Conservation (phyloP, 2,797 vertebrate species). For the Macropus fuliginosus region DNA sequence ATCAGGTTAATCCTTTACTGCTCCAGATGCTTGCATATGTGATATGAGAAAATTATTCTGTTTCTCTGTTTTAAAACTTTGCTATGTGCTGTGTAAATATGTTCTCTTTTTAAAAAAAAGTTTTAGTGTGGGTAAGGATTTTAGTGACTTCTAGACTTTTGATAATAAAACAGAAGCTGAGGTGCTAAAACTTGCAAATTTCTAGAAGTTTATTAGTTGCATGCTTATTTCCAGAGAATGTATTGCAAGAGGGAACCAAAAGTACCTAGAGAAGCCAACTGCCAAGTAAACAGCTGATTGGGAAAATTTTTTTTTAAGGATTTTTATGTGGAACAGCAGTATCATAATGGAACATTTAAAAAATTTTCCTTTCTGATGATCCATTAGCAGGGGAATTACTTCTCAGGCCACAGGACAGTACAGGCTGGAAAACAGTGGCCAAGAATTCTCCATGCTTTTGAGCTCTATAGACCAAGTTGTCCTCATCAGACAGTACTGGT, state of each 20-base stretch:
- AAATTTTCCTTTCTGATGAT: not conserved
- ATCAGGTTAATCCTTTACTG: not conserved
- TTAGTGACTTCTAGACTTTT: not conserved
- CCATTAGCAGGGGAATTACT: not conserved
- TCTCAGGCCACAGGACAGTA: not conserved
- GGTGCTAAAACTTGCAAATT: not conserved
- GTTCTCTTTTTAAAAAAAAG: not conserved
- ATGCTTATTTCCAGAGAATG: not conserved
- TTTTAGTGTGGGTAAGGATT: slow-evolving; percentile 25
- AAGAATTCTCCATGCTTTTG: not conserved
- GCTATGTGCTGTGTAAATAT: slow-evolving; percentile 12
- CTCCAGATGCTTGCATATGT: not conserved
- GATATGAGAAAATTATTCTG: slow-evolving; percentile 5
- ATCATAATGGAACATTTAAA: not conserved
- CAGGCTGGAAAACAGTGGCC: not conserved
- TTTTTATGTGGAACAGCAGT: not conserved
- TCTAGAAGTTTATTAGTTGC: not conserved
- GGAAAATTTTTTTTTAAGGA: not conserved
- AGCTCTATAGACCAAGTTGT: not conserved
- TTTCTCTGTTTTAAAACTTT: not conserved
- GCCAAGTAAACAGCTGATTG: not conserved
- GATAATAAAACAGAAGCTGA: not conserved
- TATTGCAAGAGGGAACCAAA: not conserved
- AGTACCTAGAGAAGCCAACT: not conserved
- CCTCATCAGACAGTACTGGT: not conserved